These are phyloP conservation scores for Chymomyza procnemis DNA, from an alignment of 2,888 invertebrate genomes.

Conservation along the genomic window DNA sequence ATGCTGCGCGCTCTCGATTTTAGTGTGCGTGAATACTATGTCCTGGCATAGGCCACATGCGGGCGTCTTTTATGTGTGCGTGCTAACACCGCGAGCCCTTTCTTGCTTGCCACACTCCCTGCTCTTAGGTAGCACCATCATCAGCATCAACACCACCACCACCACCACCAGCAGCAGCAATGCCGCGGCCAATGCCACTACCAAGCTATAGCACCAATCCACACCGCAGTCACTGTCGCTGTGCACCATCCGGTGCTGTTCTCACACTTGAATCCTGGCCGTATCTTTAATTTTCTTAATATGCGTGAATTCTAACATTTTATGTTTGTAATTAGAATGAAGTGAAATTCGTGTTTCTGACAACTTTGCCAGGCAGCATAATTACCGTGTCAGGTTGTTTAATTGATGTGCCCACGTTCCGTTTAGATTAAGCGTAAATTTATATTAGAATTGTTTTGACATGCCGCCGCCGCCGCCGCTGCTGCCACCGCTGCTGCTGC, in stretches of 20 bases:
- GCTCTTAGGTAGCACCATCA: constrained; percentile 23
- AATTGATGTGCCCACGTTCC: constrained; percentile 47
- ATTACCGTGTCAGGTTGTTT: constrained; percentile 63
- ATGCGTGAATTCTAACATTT: constrained; percentile 72
- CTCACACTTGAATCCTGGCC: constrained; percentile 54
- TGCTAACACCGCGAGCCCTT: constrained; percentile 19
- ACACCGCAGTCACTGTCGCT: constrained; percentile 15
- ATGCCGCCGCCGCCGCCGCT: background rate
- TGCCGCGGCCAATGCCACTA: background rate
- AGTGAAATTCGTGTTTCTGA: constrained; percentile 38
- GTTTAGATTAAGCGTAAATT: constrained; percentile 9
- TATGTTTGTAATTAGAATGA: constrained; percentile 68
- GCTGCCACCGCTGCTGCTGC: too few relatives aligned
- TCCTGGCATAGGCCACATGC: constrained; percentile 47
- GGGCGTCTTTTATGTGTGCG: constrained; percentile 31
- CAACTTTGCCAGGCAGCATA: constrained; percentile 40
- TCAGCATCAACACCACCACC: constrained; percentile 4
- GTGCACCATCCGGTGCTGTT: constrained; percentile 66
- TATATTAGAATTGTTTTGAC: constrained; percentile 19
- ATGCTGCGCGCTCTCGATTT: constrained; percentile 20
- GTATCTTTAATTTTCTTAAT: constrained; percentile 74
- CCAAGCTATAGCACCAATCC: background rate
- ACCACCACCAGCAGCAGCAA: constrained; percentile 5
- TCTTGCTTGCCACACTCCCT: too few relatives aligned
- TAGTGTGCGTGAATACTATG: constrained; percentile 21